Evolutionary conservation across 2,888 invertebrate genomes (phyloP).

Genomic region (Drosophila flavopinicola): DNA sequence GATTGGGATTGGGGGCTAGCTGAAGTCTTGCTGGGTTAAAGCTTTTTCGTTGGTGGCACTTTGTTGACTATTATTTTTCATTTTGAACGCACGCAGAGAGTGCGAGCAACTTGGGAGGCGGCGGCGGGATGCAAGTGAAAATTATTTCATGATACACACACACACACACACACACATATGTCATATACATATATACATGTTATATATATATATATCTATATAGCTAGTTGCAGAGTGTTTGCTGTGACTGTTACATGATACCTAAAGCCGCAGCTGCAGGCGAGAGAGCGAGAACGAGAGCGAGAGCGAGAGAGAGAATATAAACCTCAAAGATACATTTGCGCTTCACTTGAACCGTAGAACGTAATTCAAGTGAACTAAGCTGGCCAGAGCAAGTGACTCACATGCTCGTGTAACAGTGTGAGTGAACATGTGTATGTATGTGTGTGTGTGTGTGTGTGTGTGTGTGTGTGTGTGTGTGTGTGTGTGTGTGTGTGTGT

Average conservation of each 20-base stretch:
- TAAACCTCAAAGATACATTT: conserved; percentile 80
- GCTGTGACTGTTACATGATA: conserved; percentile 59
- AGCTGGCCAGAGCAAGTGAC: conserved; percentile 63
- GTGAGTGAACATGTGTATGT: too few species aligned
- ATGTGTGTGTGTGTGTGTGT: conserved; percentile 4
- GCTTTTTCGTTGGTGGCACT: conserved; percentile 75
- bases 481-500: not conserved
- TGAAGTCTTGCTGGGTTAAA: conserved; percentile 53
- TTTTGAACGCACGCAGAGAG: conserved; percentile 49
- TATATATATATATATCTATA: not conserved
- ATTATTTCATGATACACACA: conserved; percentile 60
- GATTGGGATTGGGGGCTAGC: not conserved
- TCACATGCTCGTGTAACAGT: conserved; percentile 25
- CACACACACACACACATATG: conserved; percentile 17
- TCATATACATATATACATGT: too few species aligned
- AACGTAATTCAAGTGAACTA: conserved; percentile 73
- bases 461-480: conserved; percentile 6
- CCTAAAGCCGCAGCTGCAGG: conserved; percentile 46
- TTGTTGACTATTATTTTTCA: conserved; percentile 78
- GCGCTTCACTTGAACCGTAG: conserved; percentile 77
- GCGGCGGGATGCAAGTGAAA: conserved; percentile 44
- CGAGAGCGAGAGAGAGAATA: conserved; percentile 44
- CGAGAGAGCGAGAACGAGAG: conserved; percentile 13
- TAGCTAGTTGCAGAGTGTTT: conserved; percentile 46
- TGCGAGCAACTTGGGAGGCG: conserved; percentile 21